These are phyloP conservation scores for Caenorhabditis sinica DNA, from an alignment of 2,888 invertebrate species.

Conservation along the genomic window DNA sequence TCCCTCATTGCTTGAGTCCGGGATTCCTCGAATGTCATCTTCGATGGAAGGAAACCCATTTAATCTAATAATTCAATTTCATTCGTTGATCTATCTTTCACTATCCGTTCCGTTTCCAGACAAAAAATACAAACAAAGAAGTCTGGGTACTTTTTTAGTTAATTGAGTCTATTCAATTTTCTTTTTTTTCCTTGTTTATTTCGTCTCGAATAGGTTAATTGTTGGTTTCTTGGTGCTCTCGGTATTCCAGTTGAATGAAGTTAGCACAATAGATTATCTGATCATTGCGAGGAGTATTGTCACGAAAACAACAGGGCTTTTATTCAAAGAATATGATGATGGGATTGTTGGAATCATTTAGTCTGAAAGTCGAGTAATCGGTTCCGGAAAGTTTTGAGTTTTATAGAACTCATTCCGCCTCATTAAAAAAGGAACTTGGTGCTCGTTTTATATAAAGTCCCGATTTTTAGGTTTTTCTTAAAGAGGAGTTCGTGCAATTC, in stretches of 20 bases:
- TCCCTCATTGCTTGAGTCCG: background rate
- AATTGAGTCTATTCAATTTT: slow-evolving; percentile 9
- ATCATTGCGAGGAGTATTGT: background rate
- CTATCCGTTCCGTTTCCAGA: slow-evolving; percentile 8
- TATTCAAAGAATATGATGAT: slow-evolving; percentile 22
- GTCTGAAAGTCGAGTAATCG: background rate
- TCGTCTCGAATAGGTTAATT: slow-evolving; percentile 26
- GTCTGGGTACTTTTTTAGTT: slow-evolving; percentile 1
- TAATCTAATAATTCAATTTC: slow-evolving; percentile 16
- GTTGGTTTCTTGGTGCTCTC: background rate
- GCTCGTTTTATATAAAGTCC: no score
- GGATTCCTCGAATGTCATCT: slow-evolving; percentile 23
- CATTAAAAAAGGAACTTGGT: no score
- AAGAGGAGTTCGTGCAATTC: no score
- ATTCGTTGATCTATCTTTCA: slow-evolving; percentile 10
- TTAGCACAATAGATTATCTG: slow-evolving; percentile 1
- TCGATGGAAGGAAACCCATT: background rate
- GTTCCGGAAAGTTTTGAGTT: background rate
- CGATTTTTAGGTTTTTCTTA: no score
- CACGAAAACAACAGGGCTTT: background rate
- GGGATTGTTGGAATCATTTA: background rate
- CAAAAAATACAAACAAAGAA: slow-evolving; percentile 9
- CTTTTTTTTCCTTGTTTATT: slow-evolving; percentile 12
- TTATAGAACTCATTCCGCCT: no score
- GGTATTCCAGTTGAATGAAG: background rate